Evolutionary conservation across 2,888 invertebrate genomes (phyloP).

Genomic region (Dromius quadrimaculatus): DNA sequence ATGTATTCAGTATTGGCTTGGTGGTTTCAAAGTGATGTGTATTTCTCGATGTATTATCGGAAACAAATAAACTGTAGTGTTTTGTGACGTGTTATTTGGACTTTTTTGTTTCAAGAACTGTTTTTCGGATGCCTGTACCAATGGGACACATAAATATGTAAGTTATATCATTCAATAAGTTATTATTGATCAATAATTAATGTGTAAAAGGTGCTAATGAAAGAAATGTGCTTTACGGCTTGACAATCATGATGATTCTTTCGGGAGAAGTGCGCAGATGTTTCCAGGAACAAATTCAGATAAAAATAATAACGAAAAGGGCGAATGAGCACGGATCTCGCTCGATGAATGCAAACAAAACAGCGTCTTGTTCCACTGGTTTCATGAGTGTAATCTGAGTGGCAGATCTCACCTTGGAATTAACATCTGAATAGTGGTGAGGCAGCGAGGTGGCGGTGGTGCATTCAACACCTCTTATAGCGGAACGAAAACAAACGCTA

Average conservation of each 20-base stretch:
- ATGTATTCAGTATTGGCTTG: too few relatives aligned
- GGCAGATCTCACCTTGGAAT: constrained; percentile 49
- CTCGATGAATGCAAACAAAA: constrained; percentile 10
- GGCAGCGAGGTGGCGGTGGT: background rate
- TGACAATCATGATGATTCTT: background rate
- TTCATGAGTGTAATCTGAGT: constrained; percentile 33
- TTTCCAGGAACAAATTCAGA: constrained; percentile 1
- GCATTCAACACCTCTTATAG: constrained; percentile 31
- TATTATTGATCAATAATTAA: too few relatives aligned
- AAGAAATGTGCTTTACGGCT: too few relatives aligned
- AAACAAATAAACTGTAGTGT: too few relatives aligned
- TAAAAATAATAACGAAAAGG: background rate
- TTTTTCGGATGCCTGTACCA: too few relatives aligned
- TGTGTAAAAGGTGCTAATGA: too few relatives aligned
- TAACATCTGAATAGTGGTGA: constrained; percentile 40
- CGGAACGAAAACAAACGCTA: constrained; percentile 33
- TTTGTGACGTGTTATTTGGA: too few relatives aligned
- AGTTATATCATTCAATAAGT: too few relatives aligned
- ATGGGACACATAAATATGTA: too few relatives aligned
- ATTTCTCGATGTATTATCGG: too few relatives aligned
- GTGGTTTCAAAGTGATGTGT: too few relatives aligned
- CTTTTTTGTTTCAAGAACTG: too few relatives aligned
- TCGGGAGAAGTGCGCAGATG: background rate
- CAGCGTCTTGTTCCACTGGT: constrained; percentile 17
- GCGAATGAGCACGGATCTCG: background rate